Evolutionary conservation across 2,888 invertebrate species (phyloP).

Genomic region (Cantharis rufa): DNA sequence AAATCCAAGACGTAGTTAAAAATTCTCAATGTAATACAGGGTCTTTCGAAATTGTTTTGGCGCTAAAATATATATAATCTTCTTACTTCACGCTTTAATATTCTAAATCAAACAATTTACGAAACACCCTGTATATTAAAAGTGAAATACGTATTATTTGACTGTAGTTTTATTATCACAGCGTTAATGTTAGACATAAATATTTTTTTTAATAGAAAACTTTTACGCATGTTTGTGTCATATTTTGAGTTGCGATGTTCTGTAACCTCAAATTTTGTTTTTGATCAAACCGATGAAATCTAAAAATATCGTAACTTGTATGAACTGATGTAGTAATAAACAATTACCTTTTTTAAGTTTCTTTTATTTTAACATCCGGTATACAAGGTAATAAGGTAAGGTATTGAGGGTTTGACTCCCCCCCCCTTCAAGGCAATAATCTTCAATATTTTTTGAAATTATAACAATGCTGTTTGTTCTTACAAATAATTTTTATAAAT

Average conservation of each 20-base stretch:
- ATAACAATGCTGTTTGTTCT: too few species aligned
- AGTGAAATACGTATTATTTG: not conserved
- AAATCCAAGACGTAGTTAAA: not conserved
- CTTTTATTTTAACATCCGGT: not conserved
- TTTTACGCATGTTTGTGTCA: not conserved
- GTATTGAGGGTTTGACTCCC: too few species aligned
- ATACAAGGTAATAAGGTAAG: not conserved
- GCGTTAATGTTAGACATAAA: not conserved
- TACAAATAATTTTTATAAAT: too few species aligned
- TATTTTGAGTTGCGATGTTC: not conserved
- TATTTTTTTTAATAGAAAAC: slow-evolving; percentile 1
- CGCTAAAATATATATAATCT: not conserved
- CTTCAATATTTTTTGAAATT: too few species aligned
- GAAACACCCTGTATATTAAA: not conserved
- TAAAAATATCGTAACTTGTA: slow-evolving; percentile 1
- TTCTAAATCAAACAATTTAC: not conserved
- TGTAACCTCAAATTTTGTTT: not conserved
- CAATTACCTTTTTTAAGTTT: not conserved
- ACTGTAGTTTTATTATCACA: not conserved
- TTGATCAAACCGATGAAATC: not conserved
- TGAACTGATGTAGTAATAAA: slow-evolving; percentile 4
- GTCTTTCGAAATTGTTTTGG: not conserved
- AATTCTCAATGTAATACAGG: not conserved
- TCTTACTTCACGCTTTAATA: not conserved
- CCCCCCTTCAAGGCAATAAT: too few species aligned